These are phyloP conservation scores for Paramacrobiotus metropolitanus DNA, from an alignment of 1,140 invertebrate genomes.

Conservation along the genomic window DNA sequence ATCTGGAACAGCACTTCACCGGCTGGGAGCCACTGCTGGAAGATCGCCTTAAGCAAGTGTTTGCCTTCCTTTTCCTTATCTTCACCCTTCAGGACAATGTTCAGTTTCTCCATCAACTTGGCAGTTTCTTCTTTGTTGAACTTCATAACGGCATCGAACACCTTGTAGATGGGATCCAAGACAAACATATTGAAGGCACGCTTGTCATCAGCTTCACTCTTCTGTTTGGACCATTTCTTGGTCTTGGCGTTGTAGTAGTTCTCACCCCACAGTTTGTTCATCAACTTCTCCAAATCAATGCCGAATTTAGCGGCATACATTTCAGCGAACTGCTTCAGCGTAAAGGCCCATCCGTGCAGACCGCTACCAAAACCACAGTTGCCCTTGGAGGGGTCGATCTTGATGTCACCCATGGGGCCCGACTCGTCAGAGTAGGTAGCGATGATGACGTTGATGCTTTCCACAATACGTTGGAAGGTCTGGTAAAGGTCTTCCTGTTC, in stretches of 20 bases:
- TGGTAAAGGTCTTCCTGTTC: slow-evolving; percentile 92
- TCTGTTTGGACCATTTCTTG: slow-evolving; percentile 91
- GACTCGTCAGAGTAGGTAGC: slow-evolving; percentile 92
- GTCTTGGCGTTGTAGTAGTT: slow-evolving; percentile 92
- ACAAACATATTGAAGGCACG: slow-evolving; percentile 97
- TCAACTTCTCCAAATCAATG: slow-evolving; percentile 84
- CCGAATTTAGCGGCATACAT: slow-evolving; percentile 98
- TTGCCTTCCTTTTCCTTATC: slow-evolving; percentile 79
- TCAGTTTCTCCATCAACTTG: slow-evolving; percentile 58
- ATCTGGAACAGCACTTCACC: slow-evolving; percentile 98
- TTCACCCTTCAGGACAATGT: slow-evolving; percentile 71
- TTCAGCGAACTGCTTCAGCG: slow-evolving; percentile 94
- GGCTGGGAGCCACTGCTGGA: slow-evolving; percentile 96
- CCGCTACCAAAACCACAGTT: slow-evolving; percentile 97
- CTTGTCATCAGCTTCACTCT: slow-evolving; percentile 38
- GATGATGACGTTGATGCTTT: slow-evolving; percentile 99
- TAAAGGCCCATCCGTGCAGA: slow-evolving; percentile 98
- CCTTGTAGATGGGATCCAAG: slow-evolving; percentile 93
- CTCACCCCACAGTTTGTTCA: slow-evolving; percentile 67
- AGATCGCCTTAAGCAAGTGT: slow-evolving; percentile 71
- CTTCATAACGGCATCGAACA: slow-evolving; percentile 94
- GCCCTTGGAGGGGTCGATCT: slow-evolving; percentile 83
- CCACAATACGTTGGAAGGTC: slow-evolving; percentile 97
- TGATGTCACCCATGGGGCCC: slow-evolving; percentile 95
- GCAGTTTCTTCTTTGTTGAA: slow-evolving; percentile 86